A percentile compares a stretch with the other conserved stretches of the same genome.
phyloP scores from a whole-genome alignment of 2,113 vertebrate genomes.

The Tricholaema leucomelas region DNA sequence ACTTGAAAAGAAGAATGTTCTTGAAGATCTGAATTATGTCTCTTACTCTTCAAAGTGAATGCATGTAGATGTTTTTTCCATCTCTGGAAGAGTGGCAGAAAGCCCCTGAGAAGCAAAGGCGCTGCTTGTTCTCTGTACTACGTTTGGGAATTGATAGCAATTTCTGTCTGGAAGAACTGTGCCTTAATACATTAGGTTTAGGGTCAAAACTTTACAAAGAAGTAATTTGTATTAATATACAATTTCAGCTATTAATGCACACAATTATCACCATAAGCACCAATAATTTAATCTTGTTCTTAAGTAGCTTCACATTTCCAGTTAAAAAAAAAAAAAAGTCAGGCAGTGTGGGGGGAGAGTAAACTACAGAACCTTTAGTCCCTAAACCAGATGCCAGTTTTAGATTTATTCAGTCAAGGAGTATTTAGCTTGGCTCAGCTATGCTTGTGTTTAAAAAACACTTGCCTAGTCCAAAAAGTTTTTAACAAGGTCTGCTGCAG shows the following conservation, averaged over 20 bases:
- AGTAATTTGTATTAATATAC: background rate
- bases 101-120: background rate
- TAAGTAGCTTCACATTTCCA: slow-evolving; percentile 64
- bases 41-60: background rate
- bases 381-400: slow-evolving; percentile 77
- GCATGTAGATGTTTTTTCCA: background rate
- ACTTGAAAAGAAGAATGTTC: background rate
- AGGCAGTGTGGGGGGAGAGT: background rate
- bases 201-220: slow-evolving; percentile 31
- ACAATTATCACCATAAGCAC: slow-evolving; percentile 36
- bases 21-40: background rate
- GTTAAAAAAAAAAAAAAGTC: slow-evolving; percentile 60
- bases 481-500: slow-evolving; percentile 77
- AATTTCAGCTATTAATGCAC: background rate
- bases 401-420: slow-evolving; percentile 73
- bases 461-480: slow-evolving; percentile 77
- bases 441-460: slow-evolving; percentile 71
- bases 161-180: background rate
- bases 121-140: background rate
- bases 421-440: slow-evolving; percentile 80
- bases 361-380: slow-evolving; percentile 70
- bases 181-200: background rate
- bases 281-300: slow-evolving; percentile 67
- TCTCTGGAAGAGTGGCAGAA: background rate
- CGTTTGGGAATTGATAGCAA: background rate